Conservation (phyloP, 1,140 invertebrate species). For the Heterodera schachtii region DNA sequence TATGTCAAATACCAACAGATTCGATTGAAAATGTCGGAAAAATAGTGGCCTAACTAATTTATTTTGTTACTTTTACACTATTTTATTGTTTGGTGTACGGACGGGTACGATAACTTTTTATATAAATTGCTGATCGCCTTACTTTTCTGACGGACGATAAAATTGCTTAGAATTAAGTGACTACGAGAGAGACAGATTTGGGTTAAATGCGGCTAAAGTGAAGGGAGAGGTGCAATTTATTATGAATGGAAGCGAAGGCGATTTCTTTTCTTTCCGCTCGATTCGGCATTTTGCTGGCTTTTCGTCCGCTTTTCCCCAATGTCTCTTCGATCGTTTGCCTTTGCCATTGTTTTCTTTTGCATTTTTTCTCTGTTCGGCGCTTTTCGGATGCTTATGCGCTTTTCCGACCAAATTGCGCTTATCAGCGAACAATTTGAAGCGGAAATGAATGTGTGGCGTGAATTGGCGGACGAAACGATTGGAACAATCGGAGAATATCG, state of each 20-base stretch:
- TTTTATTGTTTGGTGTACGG: too few species aligned
- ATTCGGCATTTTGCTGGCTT: neutral
- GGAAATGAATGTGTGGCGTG: constrained; percentile 10
- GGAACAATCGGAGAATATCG: neutral
- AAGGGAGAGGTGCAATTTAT: neutral
- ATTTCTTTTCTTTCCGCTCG: neutral
- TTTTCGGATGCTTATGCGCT: neutral
- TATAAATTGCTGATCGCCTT: too few species aligned
- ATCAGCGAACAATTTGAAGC: constrained; percentile 9
- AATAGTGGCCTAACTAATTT: neutral
- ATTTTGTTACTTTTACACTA: too few species aligned
- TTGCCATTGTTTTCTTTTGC: neutral
- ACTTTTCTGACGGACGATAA: too few species aligned
- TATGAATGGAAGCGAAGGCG: neutral
- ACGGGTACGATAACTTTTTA: too few species aligned
- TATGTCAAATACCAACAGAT: neutral
- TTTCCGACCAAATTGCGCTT: neutral
- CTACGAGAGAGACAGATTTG: neutral
- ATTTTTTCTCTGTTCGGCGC: neutral
- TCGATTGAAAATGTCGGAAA: neutral
- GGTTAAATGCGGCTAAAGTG: neutral
- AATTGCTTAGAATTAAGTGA: too few species aligned
- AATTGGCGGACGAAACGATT: neutral
- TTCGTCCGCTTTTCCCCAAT: neutral
- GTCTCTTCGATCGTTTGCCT: neutral